Conservation (phyloP, 2,113 vertebrate species). For the Nesoenas mayeri region DNA sequence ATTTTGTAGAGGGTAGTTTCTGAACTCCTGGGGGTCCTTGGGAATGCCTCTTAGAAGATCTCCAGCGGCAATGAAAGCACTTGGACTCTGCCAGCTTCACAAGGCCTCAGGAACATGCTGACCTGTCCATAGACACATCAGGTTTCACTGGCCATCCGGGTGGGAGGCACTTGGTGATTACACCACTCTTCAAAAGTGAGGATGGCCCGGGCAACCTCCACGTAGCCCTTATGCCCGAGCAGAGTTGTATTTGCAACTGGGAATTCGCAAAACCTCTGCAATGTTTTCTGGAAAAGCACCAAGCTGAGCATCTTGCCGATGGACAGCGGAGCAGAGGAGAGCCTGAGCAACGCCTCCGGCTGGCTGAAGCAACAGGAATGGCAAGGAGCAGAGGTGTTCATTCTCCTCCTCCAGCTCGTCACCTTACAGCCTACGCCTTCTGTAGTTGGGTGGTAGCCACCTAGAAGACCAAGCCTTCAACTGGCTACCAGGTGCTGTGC, state of each 20-base stretch:
- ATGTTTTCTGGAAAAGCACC: neutral
- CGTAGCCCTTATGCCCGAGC: rapidly evolving
- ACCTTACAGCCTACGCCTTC: neutral
- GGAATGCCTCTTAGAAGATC: neutral
- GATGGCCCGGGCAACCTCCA: neutral
- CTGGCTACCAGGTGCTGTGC: neutral
- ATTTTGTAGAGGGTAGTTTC: neutral
- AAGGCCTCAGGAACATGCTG: rapidly evolving
- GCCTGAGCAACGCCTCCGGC: neutral
- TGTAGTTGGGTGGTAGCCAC: neutral
- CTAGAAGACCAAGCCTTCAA: rapidly evolving
- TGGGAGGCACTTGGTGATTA: neutral
- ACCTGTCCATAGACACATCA: neutral
- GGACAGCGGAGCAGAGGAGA: rapidly evolving
- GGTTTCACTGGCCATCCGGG: neutral
- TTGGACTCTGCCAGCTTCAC: neutral
- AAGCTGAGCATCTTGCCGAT: rapidly evolving
- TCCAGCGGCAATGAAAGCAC: neutral
- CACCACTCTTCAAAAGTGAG: neutral
- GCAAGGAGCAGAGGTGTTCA: neutral
- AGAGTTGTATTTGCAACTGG: rapidly evolving
- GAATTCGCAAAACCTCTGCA: neutral
- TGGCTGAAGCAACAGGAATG: neutral
- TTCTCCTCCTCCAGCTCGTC: neutral
- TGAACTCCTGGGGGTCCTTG: neutral